Percentiles rank a stretch among this genome's conserved stretches.
Conservation (phyloP, 2,888 invertebrate species). For the Eupithecia pulchellata region DNA sequence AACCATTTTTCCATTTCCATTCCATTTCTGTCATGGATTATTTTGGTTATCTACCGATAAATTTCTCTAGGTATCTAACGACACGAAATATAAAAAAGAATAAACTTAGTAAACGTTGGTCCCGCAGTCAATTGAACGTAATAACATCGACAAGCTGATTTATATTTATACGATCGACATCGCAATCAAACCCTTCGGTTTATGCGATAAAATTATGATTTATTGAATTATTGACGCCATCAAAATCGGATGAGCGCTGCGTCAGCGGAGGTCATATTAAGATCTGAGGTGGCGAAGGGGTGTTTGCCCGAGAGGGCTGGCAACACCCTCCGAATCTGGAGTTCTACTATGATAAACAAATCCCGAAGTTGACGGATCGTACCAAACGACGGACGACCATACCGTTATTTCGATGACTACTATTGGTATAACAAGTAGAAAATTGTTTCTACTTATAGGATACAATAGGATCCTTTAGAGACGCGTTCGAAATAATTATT, state of each 20-base stretch:
- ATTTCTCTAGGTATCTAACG: too few species aligned
- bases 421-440: too few species aligned
- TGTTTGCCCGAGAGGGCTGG: constrained; percentile 49
- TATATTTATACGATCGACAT: constrained; percentile 16
- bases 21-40: not conserved
- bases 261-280: constrained; percentile 50
- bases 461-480: too few species aligned
- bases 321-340: constrained; percentile 20
- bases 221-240: constrained; percentile 46
- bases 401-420: too few species aligned
- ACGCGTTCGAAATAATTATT: too few species aligned
- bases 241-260: constrained; percentile 43
- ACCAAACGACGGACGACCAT: too few species aligned
- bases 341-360: not conserved
- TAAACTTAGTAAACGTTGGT: not conserved
- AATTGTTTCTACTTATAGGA: too few species aligned
- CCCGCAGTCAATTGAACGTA: not conserved
- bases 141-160: constrained; percentile 20
- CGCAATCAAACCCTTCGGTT: constrained; percentile 18
- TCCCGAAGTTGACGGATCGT: too few species aligned
- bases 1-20: not conserved
- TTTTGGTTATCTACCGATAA: too few species aligned
- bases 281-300: constrained; percentile 46
- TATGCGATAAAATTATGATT: constrained; percentile 43
- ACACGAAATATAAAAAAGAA: too few species aligned